phyloP scores from a whole-genome alignment of 2,888 invertebrate species.

The Hedychridium roseum region DNA sequence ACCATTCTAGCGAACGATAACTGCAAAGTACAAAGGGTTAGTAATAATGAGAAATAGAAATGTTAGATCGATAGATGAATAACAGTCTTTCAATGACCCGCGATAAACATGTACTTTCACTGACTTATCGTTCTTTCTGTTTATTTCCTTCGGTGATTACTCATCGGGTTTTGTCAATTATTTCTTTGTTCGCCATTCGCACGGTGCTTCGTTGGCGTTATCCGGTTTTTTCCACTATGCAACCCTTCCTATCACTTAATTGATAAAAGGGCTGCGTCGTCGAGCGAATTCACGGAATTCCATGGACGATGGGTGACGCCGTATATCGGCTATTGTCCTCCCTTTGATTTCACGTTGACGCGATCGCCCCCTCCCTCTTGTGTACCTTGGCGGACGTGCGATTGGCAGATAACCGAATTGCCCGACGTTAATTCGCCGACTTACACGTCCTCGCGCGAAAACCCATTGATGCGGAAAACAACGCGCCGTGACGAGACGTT shows the following conservation, averaged over 20 bases:
- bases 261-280: constrained; percentile 32
- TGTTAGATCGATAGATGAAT: too few species aligned
- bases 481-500: constrained; percentile 9
- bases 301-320: constrained; percentile 18
- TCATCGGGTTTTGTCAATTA: too few species aligned
- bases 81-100: too few species aligned
- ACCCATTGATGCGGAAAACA: constrained; percentile 14
- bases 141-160: too few species aligned
- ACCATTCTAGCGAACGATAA: too few species aligned
- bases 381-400: constrained; percentile 8
- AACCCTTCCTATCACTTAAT: constrained; percentile 23
- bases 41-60: too few species aligned
- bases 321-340: constrained; percentile 25
- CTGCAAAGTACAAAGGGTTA: too few species aligned
- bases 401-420: constrained; percentile 30
- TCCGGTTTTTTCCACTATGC: too few species aligned
- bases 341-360: constrained; percentile 15
- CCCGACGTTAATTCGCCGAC: constrained; percentile 20
- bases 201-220: too few species aligned
- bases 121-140: too few species aligned
- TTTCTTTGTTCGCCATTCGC: too few species aligned
- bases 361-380: constrained; percentile 2
- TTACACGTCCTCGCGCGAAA: constrained; percentile 26
- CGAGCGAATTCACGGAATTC: constrained; percentile 13
- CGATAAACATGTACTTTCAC: too few species aligned